Base-by-base conservation (phyloP, 2,888 invertebrate genomes). In the Leptogaster cylindrica region DNA sequence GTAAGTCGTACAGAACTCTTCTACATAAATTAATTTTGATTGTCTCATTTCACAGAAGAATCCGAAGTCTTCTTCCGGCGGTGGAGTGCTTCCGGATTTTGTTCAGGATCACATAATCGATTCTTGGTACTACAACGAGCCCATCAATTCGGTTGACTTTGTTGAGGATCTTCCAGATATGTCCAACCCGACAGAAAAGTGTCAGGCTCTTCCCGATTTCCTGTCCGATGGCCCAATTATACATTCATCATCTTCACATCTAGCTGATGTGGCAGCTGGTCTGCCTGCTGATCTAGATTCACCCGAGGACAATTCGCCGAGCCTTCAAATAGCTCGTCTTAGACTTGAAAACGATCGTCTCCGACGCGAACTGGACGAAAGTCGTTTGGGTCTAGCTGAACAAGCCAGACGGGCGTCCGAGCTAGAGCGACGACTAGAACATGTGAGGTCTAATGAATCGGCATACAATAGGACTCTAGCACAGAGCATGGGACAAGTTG, bases 81-180 rank as follows among this genome's bases (percentile, higher is more conserved):
- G 68, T 20, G 48, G 70, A 2, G 79, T 89, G 6, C 78, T 92
- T 72, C 93, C 93, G 0, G 93, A 93, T 78, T 93, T 93, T 81
- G 93, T 94, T 61, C 93, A 93, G 78, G 93, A 93, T 80, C 93
- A 93, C 80, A 85, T 93, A 79, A 85, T 92, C 73, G 88, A 93
- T 36, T 91, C 91, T 76, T 80, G 79, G 78, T 78, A 78, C 71
- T 74, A 73, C 23, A 77, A 77, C 68, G 78, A 78, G n/a, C 23
- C 39, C 27, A 76, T 77, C 72, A 77, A 77, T 67, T 73, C 78
- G 0, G 70, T 75, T 25, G 76, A 75, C 65, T 76, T 76, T 68
- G 74, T 74, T 5, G 76, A 77, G 20, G 77, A 76, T 70, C 51
- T 73, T 50, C 69, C 71, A 10, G 68, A 61, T 10, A 48, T 55